Percentiles rank a stretch among this genome's conserved stretches.
Conservation (phyloP, 2,113 vertebrate genomes). For the Lycaon pictus region DNA sequence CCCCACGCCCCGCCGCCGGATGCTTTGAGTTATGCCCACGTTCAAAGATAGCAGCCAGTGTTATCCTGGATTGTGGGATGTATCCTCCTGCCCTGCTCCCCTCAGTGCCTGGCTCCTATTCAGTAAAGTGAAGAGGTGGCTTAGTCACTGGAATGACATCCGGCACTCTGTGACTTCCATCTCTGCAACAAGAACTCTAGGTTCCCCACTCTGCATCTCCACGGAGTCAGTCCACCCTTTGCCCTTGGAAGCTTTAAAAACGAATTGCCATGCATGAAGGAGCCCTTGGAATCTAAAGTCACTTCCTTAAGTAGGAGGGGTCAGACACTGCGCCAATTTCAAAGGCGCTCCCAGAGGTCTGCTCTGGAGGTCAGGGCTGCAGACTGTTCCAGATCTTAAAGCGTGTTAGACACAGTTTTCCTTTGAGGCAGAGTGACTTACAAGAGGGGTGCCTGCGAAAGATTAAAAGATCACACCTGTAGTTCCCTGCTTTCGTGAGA, state of each 20-base stretch:
- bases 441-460: neutral
- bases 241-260: neutral
- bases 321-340: neutral
- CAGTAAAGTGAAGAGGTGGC: neutral
- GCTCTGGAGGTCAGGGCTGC: constrained; percentile 51
- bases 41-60: neutral
- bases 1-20: neutral
- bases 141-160: neutral
- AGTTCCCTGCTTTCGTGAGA: neutral
- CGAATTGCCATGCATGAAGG: constrained; percentile 53
- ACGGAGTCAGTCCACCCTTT: neutral
- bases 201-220: neutral
- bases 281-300: constrained; percentile 58
- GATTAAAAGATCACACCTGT: neutral
- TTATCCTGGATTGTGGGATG: neutral
- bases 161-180: neutral
- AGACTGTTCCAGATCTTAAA: neutral
- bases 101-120: neutral
- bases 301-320: constrained; percentile 10
- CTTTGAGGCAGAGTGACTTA: neutral
- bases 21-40: neutral
- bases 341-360: neutral
- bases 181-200: neutral
- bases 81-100: neutral
- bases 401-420: neutral